phyloP scores from a whole-genome alignment of 2,113 vertebrate species.

The Mesembrinibis cayennensis region DNA sequence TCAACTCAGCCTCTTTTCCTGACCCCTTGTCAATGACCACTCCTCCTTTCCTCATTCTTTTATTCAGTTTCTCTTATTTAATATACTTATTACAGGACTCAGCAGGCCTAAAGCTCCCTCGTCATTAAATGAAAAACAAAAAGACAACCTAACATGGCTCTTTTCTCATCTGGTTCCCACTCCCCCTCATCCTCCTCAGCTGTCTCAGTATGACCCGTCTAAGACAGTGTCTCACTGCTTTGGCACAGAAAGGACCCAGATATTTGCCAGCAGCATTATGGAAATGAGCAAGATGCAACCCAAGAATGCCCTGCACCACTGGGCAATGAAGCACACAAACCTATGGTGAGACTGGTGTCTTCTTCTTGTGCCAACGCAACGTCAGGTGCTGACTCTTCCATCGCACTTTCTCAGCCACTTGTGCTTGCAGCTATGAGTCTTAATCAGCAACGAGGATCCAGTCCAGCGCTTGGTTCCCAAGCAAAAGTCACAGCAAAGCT shows the following conservation, averaged over 20 bases:
- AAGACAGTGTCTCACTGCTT: neutral
- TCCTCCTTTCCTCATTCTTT: neutral
- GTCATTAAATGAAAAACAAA: neutral
- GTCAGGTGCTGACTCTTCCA: neutral
- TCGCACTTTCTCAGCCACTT: neutral
- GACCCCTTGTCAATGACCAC: neutral
- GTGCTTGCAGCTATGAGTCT: neutral
- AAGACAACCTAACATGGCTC: neutral
- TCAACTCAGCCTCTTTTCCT: neutral
- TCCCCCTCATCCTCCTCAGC: neutral
- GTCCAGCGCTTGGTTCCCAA: neutral
- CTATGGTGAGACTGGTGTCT: neutral
- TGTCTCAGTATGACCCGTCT: neutral
- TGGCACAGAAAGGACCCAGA: neutral
- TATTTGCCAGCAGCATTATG: neutral
- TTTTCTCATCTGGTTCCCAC: neutral
- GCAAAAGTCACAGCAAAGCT: conserved; percentile 21
- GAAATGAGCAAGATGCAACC: neutral
- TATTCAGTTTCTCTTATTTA: neutral
- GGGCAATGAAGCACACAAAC: neutral
- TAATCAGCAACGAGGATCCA: neutral
- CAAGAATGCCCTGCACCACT: neutral
- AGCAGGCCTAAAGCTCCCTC: neutral
- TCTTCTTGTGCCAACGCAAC: neutral
- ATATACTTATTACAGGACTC: neutral